Evolutionary conservation across 2,113 vertebrate genomes (phyloP).

Genomic region (Peromyscus polionotus): DNA sequence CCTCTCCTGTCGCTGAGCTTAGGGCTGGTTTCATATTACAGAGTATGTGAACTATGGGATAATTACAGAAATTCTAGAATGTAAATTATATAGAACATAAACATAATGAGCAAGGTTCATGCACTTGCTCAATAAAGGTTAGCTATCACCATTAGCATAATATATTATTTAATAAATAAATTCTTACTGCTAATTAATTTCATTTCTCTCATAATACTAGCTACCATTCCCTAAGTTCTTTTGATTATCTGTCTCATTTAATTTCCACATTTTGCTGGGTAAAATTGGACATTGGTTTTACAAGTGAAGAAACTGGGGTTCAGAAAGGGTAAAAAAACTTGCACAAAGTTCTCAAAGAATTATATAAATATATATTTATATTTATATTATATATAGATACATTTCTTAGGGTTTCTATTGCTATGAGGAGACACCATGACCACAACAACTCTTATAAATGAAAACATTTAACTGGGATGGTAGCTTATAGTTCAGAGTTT

Average conservation of each 20-base stretch:
- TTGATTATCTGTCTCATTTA: neutral
- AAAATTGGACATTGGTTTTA: slow-evolving; percentile 50
- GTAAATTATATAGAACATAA: neutral
- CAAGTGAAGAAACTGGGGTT: neutral
- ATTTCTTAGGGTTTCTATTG: too few species aligned
- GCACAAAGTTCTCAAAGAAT: neutral
- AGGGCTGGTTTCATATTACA: neutral
- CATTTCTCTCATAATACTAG: neutral
- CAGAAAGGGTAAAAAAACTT: neutral
- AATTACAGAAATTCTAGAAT: neutral
- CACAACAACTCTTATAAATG: too few species aligned
- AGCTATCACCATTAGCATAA: neutral
- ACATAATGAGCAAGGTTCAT: neutral
- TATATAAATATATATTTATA: too few species aligned
- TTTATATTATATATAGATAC: too few species aligned
- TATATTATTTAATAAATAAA: neutral
- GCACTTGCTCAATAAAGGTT: neutral
- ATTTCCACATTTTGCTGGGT: neutral
- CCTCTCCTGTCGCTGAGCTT: too few species aligned
- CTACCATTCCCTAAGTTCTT: neutral
- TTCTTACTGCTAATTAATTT: slow-evolving; percentile 20
- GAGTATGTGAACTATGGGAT: neutral
- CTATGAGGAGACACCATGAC: too few species aligned
- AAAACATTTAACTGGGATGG: too few species aligned
- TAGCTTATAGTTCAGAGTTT: too few species aligned